These are phyloP conservation scores for Ginglymostoma cirratum DNA, from an alignment of 2,113 vertebrate species.

Conservation along the genomic window DNA sequence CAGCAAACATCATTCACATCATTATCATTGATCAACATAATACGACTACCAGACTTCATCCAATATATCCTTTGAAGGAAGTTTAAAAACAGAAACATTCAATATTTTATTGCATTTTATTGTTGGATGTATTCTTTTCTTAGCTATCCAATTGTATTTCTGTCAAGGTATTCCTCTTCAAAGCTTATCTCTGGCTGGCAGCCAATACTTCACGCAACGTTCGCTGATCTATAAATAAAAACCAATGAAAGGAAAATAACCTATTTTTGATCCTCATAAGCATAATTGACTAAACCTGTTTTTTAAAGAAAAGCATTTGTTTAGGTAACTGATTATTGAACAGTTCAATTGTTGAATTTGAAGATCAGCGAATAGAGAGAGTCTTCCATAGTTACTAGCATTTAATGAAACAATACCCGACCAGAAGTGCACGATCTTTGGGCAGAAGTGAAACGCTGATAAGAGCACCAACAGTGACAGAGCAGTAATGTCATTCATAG, in stretches of 20 bases:
- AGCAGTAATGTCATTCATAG: background rate
- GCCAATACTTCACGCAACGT: background rate
- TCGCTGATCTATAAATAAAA: background rate
- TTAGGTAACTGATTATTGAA: background rate
- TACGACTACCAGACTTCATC: background rate
- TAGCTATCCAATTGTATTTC: background rate
- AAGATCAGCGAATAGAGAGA: background rate
- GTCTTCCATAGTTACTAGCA: background rate
- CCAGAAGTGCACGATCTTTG: background rate
- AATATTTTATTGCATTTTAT: background rate
- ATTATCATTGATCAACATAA: background rate
- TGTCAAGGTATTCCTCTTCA: background rate
- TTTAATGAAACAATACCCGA: background rate
- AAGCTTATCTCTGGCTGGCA: background rate
- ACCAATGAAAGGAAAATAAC: background rate
- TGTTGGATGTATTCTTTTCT: background rate
- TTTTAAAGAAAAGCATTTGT: background rate
- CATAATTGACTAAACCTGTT: background rate
- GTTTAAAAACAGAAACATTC: background rate
- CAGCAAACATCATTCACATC: background rate
- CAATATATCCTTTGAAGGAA: background rate
- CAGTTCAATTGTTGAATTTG: background rate
- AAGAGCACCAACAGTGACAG: background rate
- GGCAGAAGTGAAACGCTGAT: background rate
- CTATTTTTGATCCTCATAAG: background rate